phyloP scores from a whole-genome alignment of 2,888 invertebrate species.

The Agrotis ipsilon region DNA sequence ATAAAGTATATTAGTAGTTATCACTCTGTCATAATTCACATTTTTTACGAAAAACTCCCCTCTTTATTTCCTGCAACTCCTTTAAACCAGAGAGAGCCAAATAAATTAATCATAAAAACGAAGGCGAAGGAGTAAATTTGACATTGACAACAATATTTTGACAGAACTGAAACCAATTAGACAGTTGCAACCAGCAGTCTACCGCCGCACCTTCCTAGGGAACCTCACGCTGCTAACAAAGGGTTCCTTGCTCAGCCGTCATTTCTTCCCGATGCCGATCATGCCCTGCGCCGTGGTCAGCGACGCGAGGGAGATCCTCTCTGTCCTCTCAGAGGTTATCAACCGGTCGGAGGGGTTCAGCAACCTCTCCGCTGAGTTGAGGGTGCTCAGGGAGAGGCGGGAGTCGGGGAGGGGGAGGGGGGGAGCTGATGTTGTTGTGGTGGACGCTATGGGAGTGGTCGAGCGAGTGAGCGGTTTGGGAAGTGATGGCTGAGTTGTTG shows the following conservation, averaged over 20 bases:
- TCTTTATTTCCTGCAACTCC: no score
- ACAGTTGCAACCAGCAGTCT: conserved; percentile 47
- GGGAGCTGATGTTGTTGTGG: conserved; percentile 63
- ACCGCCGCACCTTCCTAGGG: conserved; percentile 82
- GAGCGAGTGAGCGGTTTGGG: conserved; percentile 80
- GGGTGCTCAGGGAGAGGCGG: conserved; percentile 70
- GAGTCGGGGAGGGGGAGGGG: conserved; percentile 53
- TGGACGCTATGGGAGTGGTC: conserved; percentile 77
- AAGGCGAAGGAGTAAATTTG: no score
- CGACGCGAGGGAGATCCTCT: conserved; percentile 82
- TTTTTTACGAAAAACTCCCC: no score
- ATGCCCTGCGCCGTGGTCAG: conserved; percentile 85
- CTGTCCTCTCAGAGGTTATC: conserved; percentile 68
- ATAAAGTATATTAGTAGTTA: no score
- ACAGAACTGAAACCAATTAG: background rate
- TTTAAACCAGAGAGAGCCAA: no score
- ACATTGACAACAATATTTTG: background rate
- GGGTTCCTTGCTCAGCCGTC: conserved; percentile 84
- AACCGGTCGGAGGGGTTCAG: conserved; percentile 76
- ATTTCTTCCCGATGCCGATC: conserved; percentile 88
- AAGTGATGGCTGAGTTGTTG: conserved; percentile 74
- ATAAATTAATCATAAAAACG: no score
- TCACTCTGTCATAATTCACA: no score
- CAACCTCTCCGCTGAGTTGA: conserved; percentile 76
- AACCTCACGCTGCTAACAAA: conserved; percentile 71